Evolutionary conservation across 1,140 invertebrate genomes (phyloP).

Genomic region (Drosophila gunungcola): DNA sequence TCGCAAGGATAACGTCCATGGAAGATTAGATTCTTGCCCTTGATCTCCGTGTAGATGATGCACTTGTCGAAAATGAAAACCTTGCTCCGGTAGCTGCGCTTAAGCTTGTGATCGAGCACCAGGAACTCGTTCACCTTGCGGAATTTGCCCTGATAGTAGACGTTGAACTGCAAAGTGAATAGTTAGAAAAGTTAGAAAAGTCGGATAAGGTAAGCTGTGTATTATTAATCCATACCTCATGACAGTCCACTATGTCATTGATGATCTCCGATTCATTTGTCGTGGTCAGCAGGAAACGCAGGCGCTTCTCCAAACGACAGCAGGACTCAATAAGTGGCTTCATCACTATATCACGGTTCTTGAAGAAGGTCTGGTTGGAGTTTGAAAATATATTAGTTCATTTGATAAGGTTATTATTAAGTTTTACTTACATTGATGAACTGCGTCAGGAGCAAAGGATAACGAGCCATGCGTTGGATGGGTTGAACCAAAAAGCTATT

Average conservation of each 20-base stretch:
- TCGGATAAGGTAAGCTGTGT: background rate
- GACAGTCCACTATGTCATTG: constrained; percentile 81
- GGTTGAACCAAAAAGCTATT: constrained; percentile 84
- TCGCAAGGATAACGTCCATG: constrained; percentile 82
- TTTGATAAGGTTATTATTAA: background rate
- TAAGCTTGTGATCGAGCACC: constrained; percentile 64
- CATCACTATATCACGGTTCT: constrained; percentile 75
- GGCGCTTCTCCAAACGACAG: constrained; percentile 76
- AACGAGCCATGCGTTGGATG: constrained; percentile 81
- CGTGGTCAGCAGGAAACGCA: constrained; percentile 72
- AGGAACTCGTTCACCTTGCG: constrained; percentile 79
- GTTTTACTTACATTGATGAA: constrained; percentile 69
- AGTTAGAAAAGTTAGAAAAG: background rate
- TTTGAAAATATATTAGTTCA: background rate
- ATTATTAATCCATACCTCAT: constrained; percentile 58
- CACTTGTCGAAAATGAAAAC: constrained; percentile 84
- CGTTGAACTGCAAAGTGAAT: constrained; percentile 67
- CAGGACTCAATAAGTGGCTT: constrained; percentile 80
- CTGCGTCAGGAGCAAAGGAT: constrained; percentile 77
- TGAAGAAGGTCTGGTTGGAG: constrained; percentile 69
- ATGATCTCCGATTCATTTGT: constrained; percentile 83
- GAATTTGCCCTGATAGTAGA: constrained; percentile 82
- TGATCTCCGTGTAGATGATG: constrained; percentile 84
- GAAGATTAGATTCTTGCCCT: constrained; percentile 75
- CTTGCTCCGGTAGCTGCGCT: constrained; percentile 73